These are phyloP conservation scores for Dolichopus griseipennis DNA, from an alignment of 2,888 invertebrate species.

Conservation along the genomic window DNA sequence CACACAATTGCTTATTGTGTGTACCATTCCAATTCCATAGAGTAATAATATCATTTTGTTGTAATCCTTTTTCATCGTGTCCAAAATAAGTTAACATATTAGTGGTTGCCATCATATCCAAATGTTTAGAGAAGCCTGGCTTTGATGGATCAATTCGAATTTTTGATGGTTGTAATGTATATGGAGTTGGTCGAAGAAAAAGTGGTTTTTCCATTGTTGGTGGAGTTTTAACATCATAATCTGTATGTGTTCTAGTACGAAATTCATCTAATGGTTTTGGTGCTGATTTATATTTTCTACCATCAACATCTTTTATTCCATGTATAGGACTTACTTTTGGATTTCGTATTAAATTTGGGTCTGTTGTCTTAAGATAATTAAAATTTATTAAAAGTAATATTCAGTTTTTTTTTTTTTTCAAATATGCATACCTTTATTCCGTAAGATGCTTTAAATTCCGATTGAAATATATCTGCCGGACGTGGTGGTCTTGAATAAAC, in stretches of 20 bases:
- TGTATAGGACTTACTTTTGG: not conserved
- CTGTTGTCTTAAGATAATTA: no score
- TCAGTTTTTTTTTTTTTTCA: no score
- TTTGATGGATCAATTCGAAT: conserved; percentile 15
- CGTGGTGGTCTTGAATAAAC: not conserved
- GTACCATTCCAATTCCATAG: not conserved
- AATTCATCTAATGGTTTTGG: not conserved
- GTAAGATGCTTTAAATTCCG: conserved; percentile 12
- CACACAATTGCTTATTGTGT: not conserved
- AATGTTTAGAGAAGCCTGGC: conserved; percentile 17
- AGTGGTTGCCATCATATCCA: conserved; percentile 19
- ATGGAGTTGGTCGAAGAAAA: not conserved
- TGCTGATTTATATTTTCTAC: not conserved
- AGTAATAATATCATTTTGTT: not conserved
- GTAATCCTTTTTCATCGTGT: not conserved
- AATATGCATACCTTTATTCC: conserved; percentile 10
- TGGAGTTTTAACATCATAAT: not conserved
- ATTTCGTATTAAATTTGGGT: not conserved
- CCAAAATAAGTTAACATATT: conserved; percentile 15
- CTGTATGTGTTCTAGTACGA: not conserved
- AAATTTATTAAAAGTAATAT: no score
- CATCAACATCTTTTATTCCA: not conserved
- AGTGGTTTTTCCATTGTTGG: not conserved
- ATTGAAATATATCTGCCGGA: not conserved
- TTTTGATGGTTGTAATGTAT: not conserved